Percentiles rank a stretch among this genome's conserved stretches.
Conservation (phyloP, 2,113 vertebrate genomes). For the Hippocampus comes region DNA sequence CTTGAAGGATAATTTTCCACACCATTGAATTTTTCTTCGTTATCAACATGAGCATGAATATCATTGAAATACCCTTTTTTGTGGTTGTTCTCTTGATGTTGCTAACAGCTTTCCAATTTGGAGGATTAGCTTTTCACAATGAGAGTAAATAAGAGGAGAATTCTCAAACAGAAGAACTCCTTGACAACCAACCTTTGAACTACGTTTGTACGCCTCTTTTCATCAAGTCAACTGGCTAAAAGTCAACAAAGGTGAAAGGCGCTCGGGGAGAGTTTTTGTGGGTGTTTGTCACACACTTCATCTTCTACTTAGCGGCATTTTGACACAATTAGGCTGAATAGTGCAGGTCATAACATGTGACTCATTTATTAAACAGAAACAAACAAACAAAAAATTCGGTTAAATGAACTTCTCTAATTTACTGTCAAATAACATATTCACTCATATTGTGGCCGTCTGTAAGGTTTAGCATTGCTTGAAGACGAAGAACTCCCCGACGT, state of each 20-base stretch:
- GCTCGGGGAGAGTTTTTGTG: neutral
- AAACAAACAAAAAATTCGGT: neutral
- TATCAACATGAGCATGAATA: neutral
- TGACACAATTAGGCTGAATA: neutral
- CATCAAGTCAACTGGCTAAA: neutral
- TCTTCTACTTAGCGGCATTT: neutral
- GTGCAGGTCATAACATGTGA: neutral
- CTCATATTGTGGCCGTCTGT: neutral
- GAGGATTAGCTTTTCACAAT: conserved; percentile 24
- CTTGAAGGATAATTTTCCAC: too few species aligned
- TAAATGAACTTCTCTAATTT: neutral
- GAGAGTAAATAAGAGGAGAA: conserved; percentile 7
- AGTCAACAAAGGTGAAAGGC: conserved; percentile 2
- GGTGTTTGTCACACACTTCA: neutral
- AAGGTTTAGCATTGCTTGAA: too few species aligned
- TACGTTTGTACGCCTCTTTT: conserved; percentile 8
- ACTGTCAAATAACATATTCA: neutral
- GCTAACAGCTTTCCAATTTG: neutral
- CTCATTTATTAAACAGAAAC: neutral
- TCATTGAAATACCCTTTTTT: neutral
- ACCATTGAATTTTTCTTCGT: neutral
- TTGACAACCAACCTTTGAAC: conserved; percentile 10
- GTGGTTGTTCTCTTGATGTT: neutral
- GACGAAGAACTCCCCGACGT: too few species aligned
- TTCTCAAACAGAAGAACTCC: conserved; percentile 3